Percentiles rank a stretch among this genome's conserved stretches.
Evolutionary conservation across 1,140 invertebrate genomes (phyloP).

Genomic region (Conus betulinus): DNA sequence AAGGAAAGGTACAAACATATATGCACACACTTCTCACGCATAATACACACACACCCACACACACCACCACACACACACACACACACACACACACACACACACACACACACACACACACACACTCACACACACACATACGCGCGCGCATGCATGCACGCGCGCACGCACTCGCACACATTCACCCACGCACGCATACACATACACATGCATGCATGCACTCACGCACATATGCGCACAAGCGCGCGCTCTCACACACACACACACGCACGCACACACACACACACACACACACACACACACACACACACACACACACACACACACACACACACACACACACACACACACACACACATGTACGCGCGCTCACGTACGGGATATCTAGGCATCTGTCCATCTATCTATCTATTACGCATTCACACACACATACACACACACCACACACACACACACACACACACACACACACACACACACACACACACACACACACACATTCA

Average conservation of each 20-base stretch:
- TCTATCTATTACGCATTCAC: background rate
- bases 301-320: constrained; percentile 79
- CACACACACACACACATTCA: too few relatives aligned
- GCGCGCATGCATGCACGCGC: background rate
- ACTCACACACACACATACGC: background rate
- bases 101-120: constrained; percentile 30
- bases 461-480: too few relatives aligned
- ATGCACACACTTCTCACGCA: too few relatives aligned
- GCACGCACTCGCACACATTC: constrained; percentile 9
- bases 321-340: constrained; percentile 69
- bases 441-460: too few relatives aligned
- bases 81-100: background rate
- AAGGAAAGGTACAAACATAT: too few relatives aligned
- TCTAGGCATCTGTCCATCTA: too few relatives aligned
- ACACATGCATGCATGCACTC: background rate
- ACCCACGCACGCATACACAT: constrained; percentile 9
- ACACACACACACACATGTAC: constrained; percentile 75
- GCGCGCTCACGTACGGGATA: background rate
- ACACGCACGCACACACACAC: too few relatives aligned
- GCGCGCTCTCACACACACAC: too few relatives aligned
- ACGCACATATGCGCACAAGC: constrained; percentile 56
- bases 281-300: too few relatives aligned
- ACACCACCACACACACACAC: too few relatives aligned
- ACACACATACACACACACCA: too few relatives aligned
- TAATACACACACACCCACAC: too few relatives aligned